A percentile compares a stretch with the other conserved stretches of the same genome.
Evolutionary conservation across 1,140 invertebrate genomes (phyloP).

Genomic region (Formica selysi): DNA sequence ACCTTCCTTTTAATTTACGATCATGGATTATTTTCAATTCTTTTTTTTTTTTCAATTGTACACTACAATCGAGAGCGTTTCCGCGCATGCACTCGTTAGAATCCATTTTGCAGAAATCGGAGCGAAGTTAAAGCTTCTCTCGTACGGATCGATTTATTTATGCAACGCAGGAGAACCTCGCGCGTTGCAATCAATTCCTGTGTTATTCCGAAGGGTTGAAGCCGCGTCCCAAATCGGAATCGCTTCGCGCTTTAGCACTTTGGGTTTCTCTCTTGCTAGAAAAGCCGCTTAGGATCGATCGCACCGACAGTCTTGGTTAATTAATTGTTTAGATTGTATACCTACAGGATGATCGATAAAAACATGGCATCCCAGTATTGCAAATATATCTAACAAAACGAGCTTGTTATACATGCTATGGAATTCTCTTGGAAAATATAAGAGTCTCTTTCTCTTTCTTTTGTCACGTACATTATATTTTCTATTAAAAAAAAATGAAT

Average conservation of each 20-base stretch:
- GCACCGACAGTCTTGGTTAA: conserved; percentile 44
- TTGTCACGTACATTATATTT: background rate
- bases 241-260: conserved; percentile 41
- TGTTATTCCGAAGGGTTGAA: background rate
- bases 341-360: conserved; percentile 47
- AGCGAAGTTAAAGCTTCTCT: background rate
- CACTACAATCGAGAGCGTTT: background rate
- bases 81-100: background rate
- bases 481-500: background rate
- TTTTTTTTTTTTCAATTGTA: background rate
- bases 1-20: background rate
- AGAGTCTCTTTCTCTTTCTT: background rate
- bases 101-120: background rate
- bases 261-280: background rate
- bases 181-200: conserved; percentile 38
- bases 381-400: background rate
- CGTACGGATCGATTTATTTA: conserved; percentile 36
- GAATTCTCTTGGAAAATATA: background rate
- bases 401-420: background rate
- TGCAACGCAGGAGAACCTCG: conserved; percentile 18
- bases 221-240: conserved; percentile 25
- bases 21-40: background rate
- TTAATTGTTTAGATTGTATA: conserved; percentile 46
- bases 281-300: conserved; percentile 61
- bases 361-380: conserved; percentile 5